These are phyloP conservation scores for Aphelinus certus DNA, from an alignment of 1,140 invertebrate genomes.

Conservation along the genomic window DNA sequence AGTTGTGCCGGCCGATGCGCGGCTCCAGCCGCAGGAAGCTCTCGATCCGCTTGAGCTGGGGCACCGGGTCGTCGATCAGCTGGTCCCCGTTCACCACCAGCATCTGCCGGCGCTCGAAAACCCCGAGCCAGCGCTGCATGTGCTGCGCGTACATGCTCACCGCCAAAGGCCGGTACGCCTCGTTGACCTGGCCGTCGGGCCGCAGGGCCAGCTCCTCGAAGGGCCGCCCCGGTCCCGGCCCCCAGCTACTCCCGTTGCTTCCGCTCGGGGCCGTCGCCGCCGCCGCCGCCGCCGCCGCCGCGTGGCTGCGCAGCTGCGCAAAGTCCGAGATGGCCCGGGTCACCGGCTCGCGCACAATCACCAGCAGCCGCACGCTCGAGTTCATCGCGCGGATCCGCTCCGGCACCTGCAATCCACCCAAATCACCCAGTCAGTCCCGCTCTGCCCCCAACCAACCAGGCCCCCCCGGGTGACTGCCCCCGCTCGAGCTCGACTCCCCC, in stretches of 20 bases:
- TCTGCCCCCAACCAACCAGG: too few species aligned
- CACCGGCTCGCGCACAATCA: constrained; percentile 96
- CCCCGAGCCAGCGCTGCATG: constrained; percentile 84
- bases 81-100: constrained; percentile 95
- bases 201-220: constrained; percentile 85
- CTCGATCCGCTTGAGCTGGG: constrained; percentile 88
- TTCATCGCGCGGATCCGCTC: constrained; percentile 94
- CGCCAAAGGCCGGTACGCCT: constrained; percentile 80
- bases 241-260: constrained; percentile 29
- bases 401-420: constrained; percentile 70
- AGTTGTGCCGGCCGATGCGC: constrained; percentile 85
- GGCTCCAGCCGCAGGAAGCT: constrained; percentile 86
- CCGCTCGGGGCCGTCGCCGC: neutral
- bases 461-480: too few species aligned
- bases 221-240: constrained; percentile 56
- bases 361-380: constrained; percentile 86
- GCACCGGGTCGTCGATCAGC: constrained; percentile 93
- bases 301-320: constrained; percentile 84
- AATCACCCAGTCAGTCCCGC: too few species aligned
- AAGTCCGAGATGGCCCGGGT: constrained; percentile 96
- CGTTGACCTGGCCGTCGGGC: constrained; percentile 84
- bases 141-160: constrained; percentile 89
- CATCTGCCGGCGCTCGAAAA: constrained; percentile 89
- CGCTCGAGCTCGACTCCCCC: too few species aligned
- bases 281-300: constrained; percentile 70